Conservation (phyloP, 2,888 invertebrate genomes). For the Drosophila bunnanda region DNA sequence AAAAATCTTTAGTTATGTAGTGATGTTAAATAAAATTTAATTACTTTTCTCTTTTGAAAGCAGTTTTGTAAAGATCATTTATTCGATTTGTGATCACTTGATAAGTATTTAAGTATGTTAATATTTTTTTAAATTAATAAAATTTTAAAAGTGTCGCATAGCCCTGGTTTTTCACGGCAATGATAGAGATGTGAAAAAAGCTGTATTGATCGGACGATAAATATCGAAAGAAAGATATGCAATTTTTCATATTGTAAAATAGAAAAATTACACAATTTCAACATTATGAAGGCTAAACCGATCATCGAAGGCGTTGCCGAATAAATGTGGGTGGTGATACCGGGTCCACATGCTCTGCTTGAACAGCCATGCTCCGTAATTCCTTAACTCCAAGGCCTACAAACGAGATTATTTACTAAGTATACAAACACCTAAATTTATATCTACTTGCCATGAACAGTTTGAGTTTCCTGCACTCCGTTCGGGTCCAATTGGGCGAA, state of each 20-base stretch:
- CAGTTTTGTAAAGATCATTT: neutral
- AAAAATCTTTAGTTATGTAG: no score
- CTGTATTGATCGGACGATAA: neutral
- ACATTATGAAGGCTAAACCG: neutral
- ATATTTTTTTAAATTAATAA: neutral
- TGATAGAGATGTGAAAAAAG: neutral
- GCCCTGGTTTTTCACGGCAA: no score
- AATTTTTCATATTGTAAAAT: neutral
- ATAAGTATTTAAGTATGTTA: neutral
- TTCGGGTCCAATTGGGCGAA: constrained; percentile 65
- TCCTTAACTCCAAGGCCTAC: constrained; percentile 58
- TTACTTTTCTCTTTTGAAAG: no score
- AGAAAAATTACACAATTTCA: neutral
- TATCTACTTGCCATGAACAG: constrained; percentile 72
- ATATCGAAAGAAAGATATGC: constrained; percentile 1
- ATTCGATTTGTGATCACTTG: neutral
- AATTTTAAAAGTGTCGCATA: neutral
- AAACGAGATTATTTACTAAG: neutral
- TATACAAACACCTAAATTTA: neutral
- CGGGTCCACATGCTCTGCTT: constrained; percentile 10
- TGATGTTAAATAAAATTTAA: no score
- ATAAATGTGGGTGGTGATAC: neutral
- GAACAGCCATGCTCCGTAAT: constrained; percentile 48
- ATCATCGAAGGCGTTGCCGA: constrained; percentile 8
- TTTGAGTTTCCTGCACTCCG: constrained; percentile 51